Conservation (phyloP, 2,113 vertebrate species). For the zebrafish (Danio rerio) region GRCz12tu NC_133182.1:21870501-21871000, state of each 20-base stretch:
- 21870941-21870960: too few species aligned
- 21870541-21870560: slow-evolving; percentile 85
- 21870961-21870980: too few species aligned
- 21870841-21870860: neutral
- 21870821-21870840: neutral
- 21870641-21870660: slow-evolving; percentile 79
- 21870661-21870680: slow-evolving; percentile 82
- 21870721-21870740: neutral
- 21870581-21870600: slow-evolving; percentile 87
- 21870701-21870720: slow-evolving; percentile 49
- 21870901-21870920: neutral
- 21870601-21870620: slow-evolving; percentile 85
- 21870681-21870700: slow-evolving; percentile 79
- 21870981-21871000: too few species aligned
- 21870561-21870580: slow-evolving; percentile 87
- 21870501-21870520: slow-evolving; percentile 71
- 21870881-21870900: neutral
- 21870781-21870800: neutral
- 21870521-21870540: slow-evolving; percentile 83
- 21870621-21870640: slow-evolving; percentile 69
- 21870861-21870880: neutral
- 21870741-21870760: neutral
- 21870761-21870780: too few species aligned
- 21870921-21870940: neutral
- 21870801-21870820: neutral